Conservation (phyloP, 2,113 vertebrate genomes). For the Ageneiosus marmoratus region DNA sequence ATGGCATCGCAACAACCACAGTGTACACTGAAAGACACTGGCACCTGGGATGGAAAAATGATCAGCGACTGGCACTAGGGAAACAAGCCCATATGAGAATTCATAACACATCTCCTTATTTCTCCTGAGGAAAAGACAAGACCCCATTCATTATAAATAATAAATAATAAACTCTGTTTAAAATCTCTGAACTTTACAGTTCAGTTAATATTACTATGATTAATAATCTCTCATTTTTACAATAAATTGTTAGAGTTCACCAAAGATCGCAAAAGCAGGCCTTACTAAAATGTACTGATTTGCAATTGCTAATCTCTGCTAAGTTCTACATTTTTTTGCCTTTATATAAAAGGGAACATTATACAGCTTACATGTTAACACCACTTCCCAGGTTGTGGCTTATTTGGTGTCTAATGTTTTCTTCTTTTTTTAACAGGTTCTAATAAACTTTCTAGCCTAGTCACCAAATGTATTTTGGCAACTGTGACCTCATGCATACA, state of each 20-base stretch:
- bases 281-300: not conserved
- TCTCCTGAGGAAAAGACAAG: slow-evolving; percentile 10
- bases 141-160: not conserved
- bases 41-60: slow-evolving; percentile 61
- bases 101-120: not conserved
- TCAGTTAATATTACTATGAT: not conserved
- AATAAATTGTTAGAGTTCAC: not conserved
- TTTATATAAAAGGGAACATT: not conserved
- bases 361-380: not conserved
- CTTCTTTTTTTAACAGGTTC: not conserved
- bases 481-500: no score
- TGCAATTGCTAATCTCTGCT: not conserved
- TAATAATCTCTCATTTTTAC: not conserved
- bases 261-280: not conserved
- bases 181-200: not conserved
- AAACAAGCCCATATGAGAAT: slow-evolving; percentile 17
- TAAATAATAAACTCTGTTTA: not conserved
- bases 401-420: not conserved
- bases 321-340: not conserved
- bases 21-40: slow-evolving; percentile 65
- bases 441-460: not conserved
- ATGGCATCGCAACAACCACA: slow-evolving; percentile 65
- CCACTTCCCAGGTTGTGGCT: not conserved
- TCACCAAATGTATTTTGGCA: not conserved
- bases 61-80: slow-evolving; percentile 23